A percentile compares a stretch with the other conserved stretches of the same genome.
These are phyloP conservation scores for Gymnogyps californianus DNA, from an alignment of 2,113 vertebrate species.

Conservation along the genomic window DNA sequence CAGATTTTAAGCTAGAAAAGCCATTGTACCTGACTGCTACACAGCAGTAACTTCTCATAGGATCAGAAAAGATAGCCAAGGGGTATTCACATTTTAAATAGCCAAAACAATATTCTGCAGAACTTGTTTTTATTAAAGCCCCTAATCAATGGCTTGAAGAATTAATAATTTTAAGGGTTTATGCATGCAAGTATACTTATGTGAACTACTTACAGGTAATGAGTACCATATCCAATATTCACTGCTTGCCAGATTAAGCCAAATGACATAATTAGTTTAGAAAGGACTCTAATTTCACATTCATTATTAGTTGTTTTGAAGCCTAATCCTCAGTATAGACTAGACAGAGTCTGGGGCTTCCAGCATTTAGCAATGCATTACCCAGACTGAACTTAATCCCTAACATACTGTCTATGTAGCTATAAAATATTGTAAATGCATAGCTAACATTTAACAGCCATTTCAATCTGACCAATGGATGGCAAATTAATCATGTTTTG, in stretches of 20 bases:
- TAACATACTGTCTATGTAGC: not conserved
- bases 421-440: not conserved
- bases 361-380: not conserved
- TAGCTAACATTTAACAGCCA: not conserved
- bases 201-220: not conserved
- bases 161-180: not conserved
- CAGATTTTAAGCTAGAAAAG: not conserved
- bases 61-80: not conserved
- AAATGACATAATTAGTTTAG: not conserved
- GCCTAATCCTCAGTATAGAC: not conserved
- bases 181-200: not conserved
- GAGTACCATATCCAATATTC: not conserved
- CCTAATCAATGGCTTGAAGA: not conserved
- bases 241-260: not conserved
- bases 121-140: not conserved
- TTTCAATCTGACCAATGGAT: not conserved
- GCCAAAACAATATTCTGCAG: not conserved
- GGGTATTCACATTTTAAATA: not conserved
- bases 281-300: not conserved
- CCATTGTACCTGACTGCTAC: not conserved
- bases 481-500: not conserved
- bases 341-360: not conserved
- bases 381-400: not conserved
- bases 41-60: not conserved
- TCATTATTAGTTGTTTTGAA: not conserved